phyloP scores from a whole-genome alignment of 2,797 vertebrate genomes.

The Coracias cyanogaster region DNA sequence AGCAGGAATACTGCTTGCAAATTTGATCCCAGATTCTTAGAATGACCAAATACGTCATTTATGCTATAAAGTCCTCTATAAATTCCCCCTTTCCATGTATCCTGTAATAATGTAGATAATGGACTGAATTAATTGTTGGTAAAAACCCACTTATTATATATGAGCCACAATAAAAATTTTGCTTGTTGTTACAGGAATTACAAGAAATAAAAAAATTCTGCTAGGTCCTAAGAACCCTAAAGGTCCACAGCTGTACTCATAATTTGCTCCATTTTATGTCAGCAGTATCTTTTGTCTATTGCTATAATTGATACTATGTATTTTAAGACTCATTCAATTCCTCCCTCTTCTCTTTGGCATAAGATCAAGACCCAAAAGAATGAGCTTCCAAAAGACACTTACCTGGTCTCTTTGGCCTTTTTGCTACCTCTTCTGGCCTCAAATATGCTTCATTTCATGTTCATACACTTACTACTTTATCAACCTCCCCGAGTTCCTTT shows the following conservation, averaged over 20 bases:
- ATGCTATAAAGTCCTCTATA: constrained; percentile 69
- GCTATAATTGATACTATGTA: background rate
- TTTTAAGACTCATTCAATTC: background rate
- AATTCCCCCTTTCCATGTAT: background rate
- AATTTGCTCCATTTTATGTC: background rate
- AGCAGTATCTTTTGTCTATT: background rate
- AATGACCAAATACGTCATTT: constrained; percentile 69
- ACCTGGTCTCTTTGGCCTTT: background rate
- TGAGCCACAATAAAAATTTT: constrained; percentile 70
- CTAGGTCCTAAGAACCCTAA: background rate
- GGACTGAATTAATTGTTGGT: constrained; percentile 74
- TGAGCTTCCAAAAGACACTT: background rate
- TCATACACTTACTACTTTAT: background rate
- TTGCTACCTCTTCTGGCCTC: background rate
- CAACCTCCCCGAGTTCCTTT: background rate
- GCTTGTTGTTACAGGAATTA: constrained; percentile 56
- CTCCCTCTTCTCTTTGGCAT: background rate
- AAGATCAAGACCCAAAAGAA: background rate
- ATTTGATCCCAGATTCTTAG: constrained; percentile 71
- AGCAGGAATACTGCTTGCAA: constrained; percentile 72
- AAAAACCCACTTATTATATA: constrained; percentile 72
- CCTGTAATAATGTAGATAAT: constrained; percentile 69
- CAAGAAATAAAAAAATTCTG: constrained; percentile 24
- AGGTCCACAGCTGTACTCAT: background rate
- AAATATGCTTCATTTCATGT: background rate